Evolutionary conservation across 1,140 invertebrate genomes (phyloP).

Genomic region (Zophobas atratus): DNA sequence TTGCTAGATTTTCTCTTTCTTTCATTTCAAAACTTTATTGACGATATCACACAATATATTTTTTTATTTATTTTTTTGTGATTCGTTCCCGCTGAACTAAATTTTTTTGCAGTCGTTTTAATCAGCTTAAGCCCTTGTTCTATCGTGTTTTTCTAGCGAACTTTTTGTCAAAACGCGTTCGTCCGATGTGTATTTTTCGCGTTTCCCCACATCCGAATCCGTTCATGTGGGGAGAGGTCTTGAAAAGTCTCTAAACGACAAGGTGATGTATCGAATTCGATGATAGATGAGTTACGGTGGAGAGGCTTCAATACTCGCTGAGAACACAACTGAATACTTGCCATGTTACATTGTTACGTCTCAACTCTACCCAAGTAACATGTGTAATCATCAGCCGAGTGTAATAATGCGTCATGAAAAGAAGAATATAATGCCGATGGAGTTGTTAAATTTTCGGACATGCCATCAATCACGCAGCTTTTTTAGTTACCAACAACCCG

Average conservation of each 20-base stretch:
- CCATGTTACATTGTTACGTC: conserved; percentile 48
- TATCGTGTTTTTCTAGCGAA: no score
- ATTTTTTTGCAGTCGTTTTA: no score
- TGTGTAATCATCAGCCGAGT: conserved; percentile 44
- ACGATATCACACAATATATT: no score
- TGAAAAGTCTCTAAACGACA: conserved; percentile 45
- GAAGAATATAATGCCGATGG: conserved; percentile 32
- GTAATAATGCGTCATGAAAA: conserved; percentile 42
- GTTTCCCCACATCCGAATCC: neutral
- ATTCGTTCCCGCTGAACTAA: no score
- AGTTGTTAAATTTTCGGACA: conserved; percentile 40
- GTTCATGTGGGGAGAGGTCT: conserved; percentile 6
- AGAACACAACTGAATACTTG: conserved; percentile 48
- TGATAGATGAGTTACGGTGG: conserved; percentile 45
- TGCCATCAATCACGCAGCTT: conserved; percentile 32
- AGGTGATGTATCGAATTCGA: conserved; percentile 47
- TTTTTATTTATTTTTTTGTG: no score
- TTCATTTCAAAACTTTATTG: no score
- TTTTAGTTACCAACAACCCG: neutral
- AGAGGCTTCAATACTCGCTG: conserved; percentile 42
- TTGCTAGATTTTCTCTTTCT: no score
- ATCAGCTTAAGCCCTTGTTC: no score
- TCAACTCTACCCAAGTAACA: conserved; percentile 44
- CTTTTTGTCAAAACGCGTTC: neutral
- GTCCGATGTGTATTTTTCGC: neutral